These are phyloP conservation scores for Saccostrea cuccullata DNA, from an alignment of 1,140 invertebrate genomes.

Conservation along the genomic window DNA sequence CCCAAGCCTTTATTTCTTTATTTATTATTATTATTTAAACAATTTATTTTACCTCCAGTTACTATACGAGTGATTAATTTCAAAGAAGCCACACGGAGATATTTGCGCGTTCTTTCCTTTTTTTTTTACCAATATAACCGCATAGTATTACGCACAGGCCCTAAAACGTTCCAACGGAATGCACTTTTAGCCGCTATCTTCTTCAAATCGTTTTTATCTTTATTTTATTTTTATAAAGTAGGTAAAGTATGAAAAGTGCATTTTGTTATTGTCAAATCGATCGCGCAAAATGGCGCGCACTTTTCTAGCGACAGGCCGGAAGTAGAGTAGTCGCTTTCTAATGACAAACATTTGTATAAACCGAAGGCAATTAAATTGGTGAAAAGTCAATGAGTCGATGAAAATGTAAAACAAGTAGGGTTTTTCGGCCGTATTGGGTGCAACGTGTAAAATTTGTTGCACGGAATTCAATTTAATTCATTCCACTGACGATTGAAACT, in stretches of 20 bases:
- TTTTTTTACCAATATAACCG: background rate
- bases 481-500: constrained; percentile 21
- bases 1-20: background rate
- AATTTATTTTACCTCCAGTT: background rate
- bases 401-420: background rate
- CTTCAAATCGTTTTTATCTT: constrained; percentile 21
- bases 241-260: constrained; percentile 14
- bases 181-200: constrained; percentile 7
- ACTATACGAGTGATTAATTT: too few species aligned
- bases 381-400: constrained; percentile 6
- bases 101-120: background rate
- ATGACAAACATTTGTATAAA: constrained; percentile 13
- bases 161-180: background rate
- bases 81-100: too few species aligned
- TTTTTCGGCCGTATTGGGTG: background rate
- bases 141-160: background rate
- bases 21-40: background rate
- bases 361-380: background rate
- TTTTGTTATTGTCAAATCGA: constrained; percentile 26
- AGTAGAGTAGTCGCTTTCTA: background rate
- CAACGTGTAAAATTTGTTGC: background rate
- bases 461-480: background rate
- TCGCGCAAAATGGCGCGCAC: constrained; percentile 6
- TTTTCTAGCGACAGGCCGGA: background rate
- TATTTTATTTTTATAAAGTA: background rate